Conservation (phyloP, 2,797 vertebrate species). For the Toxotes lorentzi region DNA sequence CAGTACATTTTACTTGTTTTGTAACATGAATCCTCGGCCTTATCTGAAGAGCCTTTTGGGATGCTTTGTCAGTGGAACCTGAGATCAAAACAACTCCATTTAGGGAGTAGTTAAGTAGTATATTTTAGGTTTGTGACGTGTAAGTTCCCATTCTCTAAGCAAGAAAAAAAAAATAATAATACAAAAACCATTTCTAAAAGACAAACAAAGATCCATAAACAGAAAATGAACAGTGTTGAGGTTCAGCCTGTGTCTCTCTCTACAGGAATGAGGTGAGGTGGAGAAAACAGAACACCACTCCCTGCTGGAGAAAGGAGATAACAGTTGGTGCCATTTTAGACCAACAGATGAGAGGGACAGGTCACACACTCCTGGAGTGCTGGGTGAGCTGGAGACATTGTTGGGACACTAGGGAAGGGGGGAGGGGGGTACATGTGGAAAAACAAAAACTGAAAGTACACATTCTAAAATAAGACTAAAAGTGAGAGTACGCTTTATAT, state of each 20-base stretch:
- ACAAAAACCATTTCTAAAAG: constrained; percentile 75
- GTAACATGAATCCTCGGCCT: constrained; percentile 85
- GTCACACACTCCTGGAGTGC: constrained; percentile 52
- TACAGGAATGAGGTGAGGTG: constrained; percentile 74
- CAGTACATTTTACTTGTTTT: constrained; percentile 85
- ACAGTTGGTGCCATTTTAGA: constrained; percentile 78
- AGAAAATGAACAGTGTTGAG: constrained; percentile 78
- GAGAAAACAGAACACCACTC: constrained; percentile 70
- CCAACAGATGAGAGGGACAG: constrained; percentile 57
- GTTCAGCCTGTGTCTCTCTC: constrained; percentile 79
- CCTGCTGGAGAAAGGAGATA: constrained; percentile 76
- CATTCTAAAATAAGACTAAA: constrained; percentile 74
- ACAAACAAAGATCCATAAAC: constrained; percentile 73
- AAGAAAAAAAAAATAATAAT: constrained; percentile 65
- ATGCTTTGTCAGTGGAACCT: constrained; percentile 88
- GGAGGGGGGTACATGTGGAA: constrained; percentile 19
- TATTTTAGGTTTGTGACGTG: constrained; percentile 79
- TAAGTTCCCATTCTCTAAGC: constrained; percentile 76
- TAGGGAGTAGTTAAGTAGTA: constrained; percentile 80
- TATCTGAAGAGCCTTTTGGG: constrained; percentile 83
- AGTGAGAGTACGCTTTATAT: constrained; percentile 69
- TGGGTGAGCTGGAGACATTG: constrained; percentile 46
- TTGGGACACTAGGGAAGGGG: constrained; percentile 37
- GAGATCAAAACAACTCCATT: constrained; percentile 87
- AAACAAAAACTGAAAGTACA: constrained; percentile 57